Evolutionary conservation across 2,888 invertebrate genomes (phyloP).

Genomic region (Molorchus minor): DNA sequence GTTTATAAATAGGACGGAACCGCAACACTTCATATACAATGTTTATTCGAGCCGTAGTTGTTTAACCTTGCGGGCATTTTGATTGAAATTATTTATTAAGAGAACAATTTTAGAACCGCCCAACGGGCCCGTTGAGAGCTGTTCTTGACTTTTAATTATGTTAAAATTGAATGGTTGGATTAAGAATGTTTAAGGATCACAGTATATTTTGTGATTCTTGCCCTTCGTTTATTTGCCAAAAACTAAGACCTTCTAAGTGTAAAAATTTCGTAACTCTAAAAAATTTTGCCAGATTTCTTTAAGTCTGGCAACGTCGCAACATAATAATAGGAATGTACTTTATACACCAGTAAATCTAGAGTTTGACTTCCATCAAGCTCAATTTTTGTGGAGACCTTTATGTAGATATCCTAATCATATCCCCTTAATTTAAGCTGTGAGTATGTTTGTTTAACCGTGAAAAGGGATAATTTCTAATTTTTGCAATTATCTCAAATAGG

Average conservation of each 20-base stretch:
- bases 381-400: no score
- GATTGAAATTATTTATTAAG: constrained; percentile 1
- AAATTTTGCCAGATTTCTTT: not conserved
- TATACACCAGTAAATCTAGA: no score
- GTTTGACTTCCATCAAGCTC: no score
- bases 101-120: not conserved
- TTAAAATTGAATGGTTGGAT: not conserved
- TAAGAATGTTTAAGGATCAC: not conserved
- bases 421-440: no score
- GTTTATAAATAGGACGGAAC: constrained; percentile 1
- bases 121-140: not conserved
- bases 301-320: no score
- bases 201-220: no score
- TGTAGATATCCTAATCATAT: no score
- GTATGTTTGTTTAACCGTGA: no score
- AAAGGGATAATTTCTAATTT: no score
- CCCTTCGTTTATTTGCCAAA: no score
- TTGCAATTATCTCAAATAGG: no score
- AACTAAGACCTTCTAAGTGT: not conserved
- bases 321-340: no score
- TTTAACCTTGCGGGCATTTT: not conserved
- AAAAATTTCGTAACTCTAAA: not conserved
- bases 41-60: not conserved
- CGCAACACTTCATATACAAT: not conserved
- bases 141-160: not conserved